Evolutionary conservation across 2,797 vertebrate genomes (phyloP), one percentile per base, ranked within the genome.

Genomic region (Benthosema pterotum): DNA sequence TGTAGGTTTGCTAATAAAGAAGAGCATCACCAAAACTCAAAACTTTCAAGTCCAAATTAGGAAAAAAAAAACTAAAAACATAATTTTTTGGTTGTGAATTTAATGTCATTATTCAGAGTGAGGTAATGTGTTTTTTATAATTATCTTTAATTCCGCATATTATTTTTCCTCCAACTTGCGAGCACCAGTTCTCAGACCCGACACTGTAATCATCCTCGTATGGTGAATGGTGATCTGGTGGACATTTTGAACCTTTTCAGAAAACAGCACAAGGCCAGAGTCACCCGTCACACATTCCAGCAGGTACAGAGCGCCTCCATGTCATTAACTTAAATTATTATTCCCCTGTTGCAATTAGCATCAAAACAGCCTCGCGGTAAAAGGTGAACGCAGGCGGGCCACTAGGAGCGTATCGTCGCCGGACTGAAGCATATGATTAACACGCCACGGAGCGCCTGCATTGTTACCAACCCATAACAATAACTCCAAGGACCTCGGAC

Each of bases 261-360:
- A 73, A n/a, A 78, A 75, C 74, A 74, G 56, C 50, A n/a, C n/a
- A 2, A 19, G 47, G 28, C 54, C 61, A 57, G 42, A 75, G 72
- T 65, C 47, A 19, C 54, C 71, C 57, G 48, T 69, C 57, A 59
- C 1, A 8, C 57, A 16, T 48, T 63, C 38, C 63, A 45, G 53
- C 19, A 15, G 28, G 74, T 7, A 43, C 25, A 68, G 45, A 75
- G 49, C 64, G 54, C 67, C 67, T 61, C 51, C 25, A 11, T 49
- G 51, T 72, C 74, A 81, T 84, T 79, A 83, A 63, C 74, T 76
- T 65, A 77, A 8, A 87, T 87, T 72, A 85, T 86, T 79, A 80
- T 52, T 54, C 69, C 67, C 60, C 73, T 63, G 72, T 71, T n/a
- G 79, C 72, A 86, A 79, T 87, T 74, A 80, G 65, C 75, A 74